A percentile compares a stretch with the other conserved stretches of the same genome.
Conservation (phyloP, 2,888 invertebrate genomes). For the Tipula lateralis region DNA sequence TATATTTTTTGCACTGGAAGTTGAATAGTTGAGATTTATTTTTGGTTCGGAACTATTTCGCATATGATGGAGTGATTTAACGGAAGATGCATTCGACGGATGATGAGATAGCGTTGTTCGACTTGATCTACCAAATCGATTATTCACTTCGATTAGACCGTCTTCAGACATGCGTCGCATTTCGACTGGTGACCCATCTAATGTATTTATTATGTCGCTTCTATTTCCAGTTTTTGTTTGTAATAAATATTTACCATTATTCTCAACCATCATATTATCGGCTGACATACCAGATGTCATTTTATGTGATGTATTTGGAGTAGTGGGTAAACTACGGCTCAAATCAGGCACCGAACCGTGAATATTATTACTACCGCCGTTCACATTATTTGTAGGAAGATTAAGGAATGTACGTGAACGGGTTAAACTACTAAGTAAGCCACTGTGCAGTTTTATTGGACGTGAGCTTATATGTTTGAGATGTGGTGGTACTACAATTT, state of each 20-base stretch:
- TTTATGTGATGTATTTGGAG: conserved; percentile 38
- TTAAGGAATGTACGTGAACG: conserved; percentile 56
- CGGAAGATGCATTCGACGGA: conserved; percentile 24
- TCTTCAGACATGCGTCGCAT: neutral
- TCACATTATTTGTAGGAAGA: conserved; percentile 39
- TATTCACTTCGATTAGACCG: neutral
- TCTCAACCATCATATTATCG: neutral
- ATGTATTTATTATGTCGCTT: neutral
- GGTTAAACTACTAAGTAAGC: conserved; percentile 54
- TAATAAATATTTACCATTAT: neutral
- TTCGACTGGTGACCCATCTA: neutral
- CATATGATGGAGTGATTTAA: conserved; percentile 31
- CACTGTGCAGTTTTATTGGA: conserved; percentile 41
- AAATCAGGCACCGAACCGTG: conserved; percentile 47
- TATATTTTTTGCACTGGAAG: conserved; percentile 6
- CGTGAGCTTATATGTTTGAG: conserved; percentile 39
- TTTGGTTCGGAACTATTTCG: conserved; percentile 34
- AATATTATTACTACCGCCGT: conserved; percentile 38
- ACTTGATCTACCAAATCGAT: neutral
- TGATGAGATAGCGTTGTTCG: neutral
- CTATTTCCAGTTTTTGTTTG: neutral
- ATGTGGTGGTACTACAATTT: conserved; percentile 45
- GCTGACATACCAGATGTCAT: neutral
- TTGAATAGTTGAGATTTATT: conserved; percentile 28
- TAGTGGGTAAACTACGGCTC: conserved; percentile 46